A percentile compares a stretch with the other conserved stretches of the same genome.
Conservation (phyloP, 1,140 invertebrate genomes). For the Samia ricini region DNA sequence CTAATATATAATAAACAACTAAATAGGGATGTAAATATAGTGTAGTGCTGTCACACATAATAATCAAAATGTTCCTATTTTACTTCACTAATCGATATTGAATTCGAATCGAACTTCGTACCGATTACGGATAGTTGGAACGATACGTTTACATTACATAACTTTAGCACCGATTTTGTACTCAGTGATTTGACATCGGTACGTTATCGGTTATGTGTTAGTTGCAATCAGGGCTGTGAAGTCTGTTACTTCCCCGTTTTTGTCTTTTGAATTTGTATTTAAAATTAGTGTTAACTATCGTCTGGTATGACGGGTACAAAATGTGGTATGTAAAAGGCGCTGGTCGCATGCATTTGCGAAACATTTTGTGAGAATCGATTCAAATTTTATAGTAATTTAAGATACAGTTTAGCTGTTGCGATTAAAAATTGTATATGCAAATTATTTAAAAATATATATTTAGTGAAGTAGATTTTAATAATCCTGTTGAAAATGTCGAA, state of each 20-base stretch:
- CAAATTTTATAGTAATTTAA: constrained; percentile 21
- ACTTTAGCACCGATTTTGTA: neutral
- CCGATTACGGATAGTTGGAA: neutral
- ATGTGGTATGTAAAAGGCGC: constrained; percentile 42
- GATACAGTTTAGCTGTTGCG: neutral
- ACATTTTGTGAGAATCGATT: constrained; percentile 13
- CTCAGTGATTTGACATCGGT: no score
- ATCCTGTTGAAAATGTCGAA: neutral
- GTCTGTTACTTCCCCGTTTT: constrained; percentile 30
- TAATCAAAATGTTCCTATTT: neutral
- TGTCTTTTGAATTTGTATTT: neutral
- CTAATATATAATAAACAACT: neutral
- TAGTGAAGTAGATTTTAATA: neutral
- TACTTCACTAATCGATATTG: neutral
- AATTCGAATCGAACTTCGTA: neutral
- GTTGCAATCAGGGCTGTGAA: constrained; percentile 48
- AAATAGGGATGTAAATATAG: neutral
- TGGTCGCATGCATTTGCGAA: constrained; percentile 48
- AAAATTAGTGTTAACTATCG: constrained; percentile 4
- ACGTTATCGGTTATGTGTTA: neutral
- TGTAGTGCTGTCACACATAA: neutral
- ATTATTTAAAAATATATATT: neutral
- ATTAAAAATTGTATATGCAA: neutral
- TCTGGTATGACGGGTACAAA: constrained; percentile 13
- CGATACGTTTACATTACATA: neutral